These are phyloP conservation scores for Sebastes oblongus DNA, from an alignment of 2,797 vertebrate species.

Conservation along the genomic window DNA sequence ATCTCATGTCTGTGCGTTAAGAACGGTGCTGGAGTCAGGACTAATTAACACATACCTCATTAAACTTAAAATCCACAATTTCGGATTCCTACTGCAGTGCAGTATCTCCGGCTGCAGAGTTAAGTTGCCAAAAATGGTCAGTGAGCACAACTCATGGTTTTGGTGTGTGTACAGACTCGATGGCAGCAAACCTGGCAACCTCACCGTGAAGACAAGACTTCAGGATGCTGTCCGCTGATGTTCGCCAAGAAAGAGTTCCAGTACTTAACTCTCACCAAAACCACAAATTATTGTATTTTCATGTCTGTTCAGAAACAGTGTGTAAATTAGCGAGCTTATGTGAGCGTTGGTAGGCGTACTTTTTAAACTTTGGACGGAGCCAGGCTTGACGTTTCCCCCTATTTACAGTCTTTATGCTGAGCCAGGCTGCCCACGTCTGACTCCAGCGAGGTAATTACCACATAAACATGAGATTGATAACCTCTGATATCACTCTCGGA, in stretches of 20 bases:
- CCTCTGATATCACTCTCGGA: neutral
- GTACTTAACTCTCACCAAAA: neutral
- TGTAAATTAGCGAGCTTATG: neutral
- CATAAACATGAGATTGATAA: neutral
- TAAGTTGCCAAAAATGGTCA: neutral
- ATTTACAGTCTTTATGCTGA: neutral
- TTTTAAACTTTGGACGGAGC: neutral
- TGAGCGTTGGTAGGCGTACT: neutral
- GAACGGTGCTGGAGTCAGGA: neutral
- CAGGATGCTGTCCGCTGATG: neutral
- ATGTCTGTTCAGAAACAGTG: neutral
- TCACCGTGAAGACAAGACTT: neutral
- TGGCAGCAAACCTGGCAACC: neutral
- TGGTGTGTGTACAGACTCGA: neutral
- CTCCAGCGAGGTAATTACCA: neutral
- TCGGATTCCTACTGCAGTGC: neutral
- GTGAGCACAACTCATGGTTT: neutral
- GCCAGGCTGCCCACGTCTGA: neutral
- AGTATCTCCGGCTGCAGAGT: neutral
- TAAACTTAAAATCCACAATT: neutral
- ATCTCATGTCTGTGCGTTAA: neutral
- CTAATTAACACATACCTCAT: neutral
- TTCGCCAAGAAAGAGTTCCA: neutral
- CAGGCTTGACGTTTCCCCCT: neutral
- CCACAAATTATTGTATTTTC: neutral